Evolutionary conservation across 92 coral and sea anemone species (phyloP).

Genomic region (Anthopleura xanthogrammica): DNA sequence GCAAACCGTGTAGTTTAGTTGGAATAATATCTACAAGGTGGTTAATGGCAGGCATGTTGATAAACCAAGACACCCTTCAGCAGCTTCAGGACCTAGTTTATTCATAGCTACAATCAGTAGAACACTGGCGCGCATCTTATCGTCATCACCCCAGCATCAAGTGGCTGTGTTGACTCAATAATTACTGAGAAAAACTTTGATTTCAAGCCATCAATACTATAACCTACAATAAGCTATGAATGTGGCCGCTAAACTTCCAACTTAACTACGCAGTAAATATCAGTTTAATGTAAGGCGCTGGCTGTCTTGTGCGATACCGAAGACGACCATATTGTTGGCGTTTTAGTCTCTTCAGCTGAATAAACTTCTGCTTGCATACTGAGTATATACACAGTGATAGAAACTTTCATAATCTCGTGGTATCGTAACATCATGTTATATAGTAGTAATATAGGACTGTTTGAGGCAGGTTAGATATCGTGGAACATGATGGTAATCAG

Average conservation of each 20-base stretch:
- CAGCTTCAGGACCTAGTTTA: neutral
- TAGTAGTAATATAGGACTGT: neutral
- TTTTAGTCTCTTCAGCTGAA: neutral
- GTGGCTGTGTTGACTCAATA: neutral
- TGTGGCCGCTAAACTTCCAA: neutral
- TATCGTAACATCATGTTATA: neutral
- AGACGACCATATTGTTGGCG: too few species aligned
- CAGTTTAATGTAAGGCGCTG: neutral
- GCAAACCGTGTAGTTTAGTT: neutral
- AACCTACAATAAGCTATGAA: neutral
- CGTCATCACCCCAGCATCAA: neutral
- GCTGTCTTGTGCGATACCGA: too few species aligned
- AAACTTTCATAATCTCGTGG: neutral
- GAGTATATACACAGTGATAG: neutral
- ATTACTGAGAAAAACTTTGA: neutral
- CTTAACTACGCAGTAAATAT: neutral
- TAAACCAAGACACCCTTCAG: too few species aligned
- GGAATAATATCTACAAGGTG: too few species aligned
- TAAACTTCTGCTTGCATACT: neutral
- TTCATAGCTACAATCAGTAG: neutral
- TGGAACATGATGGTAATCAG: neutral
- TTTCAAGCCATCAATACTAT: neutral
- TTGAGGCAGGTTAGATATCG: neutral
- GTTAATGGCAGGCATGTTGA: too few species aligned
- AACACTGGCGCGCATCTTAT: neutral